Base-by-base conservation (phyloP, 2,888 invertebrate species). In the Rhagium mordax region DNA sequence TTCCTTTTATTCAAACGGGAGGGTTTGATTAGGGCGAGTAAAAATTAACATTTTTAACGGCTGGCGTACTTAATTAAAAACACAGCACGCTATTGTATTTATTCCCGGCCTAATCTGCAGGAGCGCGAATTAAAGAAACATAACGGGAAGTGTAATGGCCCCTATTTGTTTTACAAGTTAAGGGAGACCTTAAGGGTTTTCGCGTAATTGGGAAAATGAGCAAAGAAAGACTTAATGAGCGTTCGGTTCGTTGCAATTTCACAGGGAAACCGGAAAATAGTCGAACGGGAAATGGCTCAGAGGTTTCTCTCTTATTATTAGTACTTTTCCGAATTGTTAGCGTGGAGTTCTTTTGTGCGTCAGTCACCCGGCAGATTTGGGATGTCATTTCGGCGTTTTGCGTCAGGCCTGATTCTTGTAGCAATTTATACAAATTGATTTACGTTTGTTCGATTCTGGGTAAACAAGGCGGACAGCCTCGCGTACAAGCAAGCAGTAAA, bases 211-310 rank as follows among this genome's bases (percentile, higher is more conserved):
- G 59, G 70, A 53, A 70, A 62, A 70, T 55, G 70, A 41, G 62
- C 70, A 70, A 70, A 62, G 62, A 55, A 67, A 65, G 60, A 60
- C 73, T 62, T 70, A 70, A 74, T 62, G 70, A 74, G 67, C 70
- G 53, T 67, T 62, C 61, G 65, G 57, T 70, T 61, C 48, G 51
- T 62, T 72, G 27, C 53, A 20, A 55, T 66, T n/a, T 60, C 60
- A 51, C 33, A 64, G 49, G 27, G 66, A 59, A 71, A 55, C 53
- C 15, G 57, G 49, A 49, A 18, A 48, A 48, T 70, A 41, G 62
- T 64, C 20, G n/a, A 29, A 55, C 29, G 53, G 55, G 57, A 71
- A 62, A 53, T 55, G 41, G 51, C 66, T 20, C 62, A 21, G 20
- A 21, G 53, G 21, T 4, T 62, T n/a, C 48, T 72, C 49, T 16